Evolutionary conservation across 2,888 invertebrate species (phyloP).

Genomic region (Drosophila subquinaria): DNA sequence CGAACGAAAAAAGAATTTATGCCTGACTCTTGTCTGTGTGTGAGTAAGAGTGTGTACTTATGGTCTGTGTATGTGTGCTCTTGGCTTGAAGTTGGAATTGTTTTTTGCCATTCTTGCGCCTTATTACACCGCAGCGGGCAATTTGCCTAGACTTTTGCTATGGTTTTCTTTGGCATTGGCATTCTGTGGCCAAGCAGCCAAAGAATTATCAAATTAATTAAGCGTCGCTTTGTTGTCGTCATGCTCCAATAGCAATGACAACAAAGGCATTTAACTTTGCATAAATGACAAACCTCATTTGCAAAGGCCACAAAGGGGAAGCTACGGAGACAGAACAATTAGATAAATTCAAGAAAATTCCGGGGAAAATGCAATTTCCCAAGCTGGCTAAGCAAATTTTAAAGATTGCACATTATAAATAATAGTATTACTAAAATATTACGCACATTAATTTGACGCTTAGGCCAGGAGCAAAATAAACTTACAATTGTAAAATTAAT

Average conservation of each 20-base stretch:
- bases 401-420: background rate
- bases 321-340: constrained; percentile 12
- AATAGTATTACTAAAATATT: background rate
- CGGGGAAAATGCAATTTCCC: constrained; percentile 8
- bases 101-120: constrained; percentile 55
- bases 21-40: constrained; percentile 9
- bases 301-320: constrained; percentile 1
- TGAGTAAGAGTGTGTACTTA: constrained; percentile 5
- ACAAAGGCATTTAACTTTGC: constrained; percentile 31
- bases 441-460: background rate
- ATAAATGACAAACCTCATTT: constrained; percentile 56
- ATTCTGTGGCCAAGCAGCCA: constrained; percentile 42
- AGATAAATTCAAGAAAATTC: constrained; percentile 10
- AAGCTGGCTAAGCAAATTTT: background rate
- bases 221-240: constrained; percentile 54
- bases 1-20: constrained; percentile 37
- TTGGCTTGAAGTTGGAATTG: constrained; percentile 25
- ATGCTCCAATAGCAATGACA: constrained; percentile 27
- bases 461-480: no score
- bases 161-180: constrained; percentile 44
- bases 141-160: constrained; percentile 37
- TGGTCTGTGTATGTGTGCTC: constrained; percentile 5
- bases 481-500: background rate
- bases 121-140: constrained; percentile 51
- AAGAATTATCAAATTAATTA: constrained; percentile 77